Conservation (phyloP, 2,797 vertebrate genomes). For the Enteromius anoplus region DNA sequence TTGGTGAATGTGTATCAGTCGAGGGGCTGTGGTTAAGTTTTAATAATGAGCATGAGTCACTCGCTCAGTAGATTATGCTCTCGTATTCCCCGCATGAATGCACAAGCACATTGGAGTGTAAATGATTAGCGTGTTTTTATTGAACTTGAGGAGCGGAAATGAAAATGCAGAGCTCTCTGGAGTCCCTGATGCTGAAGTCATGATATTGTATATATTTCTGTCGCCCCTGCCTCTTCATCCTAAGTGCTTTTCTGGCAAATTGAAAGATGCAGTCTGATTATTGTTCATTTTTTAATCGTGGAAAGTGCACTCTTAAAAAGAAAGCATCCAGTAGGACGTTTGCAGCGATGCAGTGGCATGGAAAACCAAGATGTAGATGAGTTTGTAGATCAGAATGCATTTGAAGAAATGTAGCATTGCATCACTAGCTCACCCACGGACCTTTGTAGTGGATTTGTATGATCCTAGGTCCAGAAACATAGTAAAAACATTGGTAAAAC, state of each 20-base stretch:
- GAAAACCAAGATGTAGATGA: not conserved
- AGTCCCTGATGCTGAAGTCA: not conserved
- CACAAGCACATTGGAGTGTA: slow-evolving; percentile 12
- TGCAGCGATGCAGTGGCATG: not conserved
- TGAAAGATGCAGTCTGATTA: slow-evolving; percentile 5
- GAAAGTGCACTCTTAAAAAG: not conserved
- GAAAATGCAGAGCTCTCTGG: slow-evolving; percentile 18
- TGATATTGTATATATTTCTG: not conserved
- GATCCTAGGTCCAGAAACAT: too few species aligned
- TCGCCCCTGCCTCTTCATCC: not conserved
- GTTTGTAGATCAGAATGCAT: not conserved
- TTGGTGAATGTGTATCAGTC: slow-evolving; percentile 66
- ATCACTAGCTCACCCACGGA: not conserved
- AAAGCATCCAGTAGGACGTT: not conserved
- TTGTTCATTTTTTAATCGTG: not conserved
- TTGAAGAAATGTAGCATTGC: not conserved
- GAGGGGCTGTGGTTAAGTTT: slow-evolving; percentile 12
- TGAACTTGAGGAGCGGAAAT: slow-evolving; percentile 25
- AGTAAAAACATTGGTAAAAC: too few species aligned
- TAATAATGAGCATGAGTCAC: slow-evolving; percentile 38
- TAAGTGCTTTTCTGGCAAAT: slow-evolving; percentile 7
- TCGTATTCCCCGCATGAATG: slow-evolving; percentile 14
- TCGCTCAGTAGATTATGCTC: slow-evolving; percentile 23
- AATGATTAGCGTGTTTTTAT: slow-evolving; percentile 8
- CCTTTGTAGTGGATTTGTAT: not conserved